phyloP scores from a whole-genome alignment of 2,797 vertebrate genomes.

The Acanthurus leucopareius region DNA sequence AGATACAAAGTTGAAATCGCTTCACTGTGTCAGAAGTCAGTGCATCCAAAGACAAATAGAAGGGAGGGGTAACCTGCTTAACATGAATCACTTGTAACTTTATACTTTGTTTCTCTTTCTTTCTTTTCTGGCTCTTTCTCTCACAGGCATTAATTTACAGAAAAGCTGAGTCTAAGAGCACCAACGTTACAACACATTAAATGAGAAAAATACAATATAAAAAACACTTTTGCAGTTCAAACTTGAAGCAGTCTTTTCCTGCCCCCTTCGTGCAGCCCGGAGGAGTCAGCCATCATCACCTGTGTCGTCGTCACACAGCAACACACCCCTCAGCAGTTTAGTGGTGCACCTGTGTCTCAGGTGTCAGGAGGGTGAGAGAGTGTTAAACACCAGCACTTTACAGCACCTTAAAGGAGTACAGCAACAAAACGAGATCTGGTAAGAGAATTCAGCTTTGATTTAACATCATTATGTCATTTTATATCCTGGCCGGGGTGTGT shows the following conservation, averaged over 20 bases:
- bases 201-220: no score
- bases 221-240: no score
- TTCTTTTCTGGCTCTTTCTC: background rate
- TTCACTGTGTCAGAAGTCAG: background rate
- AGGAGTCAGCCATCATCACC: constrained; percentile 9
- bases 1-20: background rate
- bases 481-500: background rate
- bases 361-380: constrained; percentile 31
- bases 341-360: constrained; percentile 49
- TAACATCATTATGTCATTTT: background rate
- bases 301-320: constrained; percentile 28
- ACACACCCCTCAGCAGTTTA: constrained; percentile 51
- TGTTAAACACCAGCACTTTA: background rate
- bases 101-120: background rate
- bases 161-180: background rate
- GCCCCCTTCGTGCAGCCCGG: constrained; percentile 9
- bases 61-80: background rate
- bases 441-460: constrained; percentile 57
- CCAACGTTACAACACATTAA: no score
- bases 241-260: background rate
- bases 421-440: constrained; percentile 52
- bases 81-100: constrained; percentile 11
- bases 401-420: constrained; percentile 7
- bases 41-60: background rate
- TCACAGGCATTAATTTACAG: background rate